Conservation (phyloP, 2,113 vertebrate species). For the Coregonus clupeaformis region DNA sequence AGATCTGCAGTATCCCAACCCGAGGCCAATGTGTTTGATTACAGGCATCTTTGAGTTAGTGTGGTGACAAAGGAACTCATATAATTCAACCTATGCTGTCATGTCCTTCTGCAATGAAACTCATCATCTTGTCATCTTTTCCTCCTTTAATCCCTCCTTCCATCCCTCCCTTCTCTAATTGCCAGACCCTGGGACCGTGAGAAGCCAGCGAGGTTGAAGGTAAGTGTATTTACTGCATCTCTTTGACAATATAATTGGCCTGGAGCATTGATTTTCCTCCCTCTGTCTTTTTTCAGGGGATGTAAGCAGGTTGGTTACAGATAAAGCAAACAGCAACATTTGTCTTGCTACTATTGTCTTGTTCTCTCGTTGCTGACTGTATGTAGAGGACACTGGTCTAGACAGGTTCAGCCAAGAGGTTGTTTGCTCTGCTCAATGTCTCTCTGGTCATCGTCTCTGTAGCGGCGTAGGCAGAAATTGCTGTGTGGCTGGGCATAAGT, state of each 20-base stretch:
- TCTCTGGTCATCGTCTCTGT: not conserved
- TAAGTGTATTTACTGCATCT: conserved; percentile 75
- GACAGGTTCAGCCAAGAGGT: not conserved
- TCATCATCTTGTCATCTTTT: conserved; percentile 42
- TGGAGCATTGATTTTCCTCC: conserved; percentile 66
- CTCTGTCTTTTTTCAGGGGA: conserved; percentile 52
- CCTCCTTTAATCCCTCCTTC: conserved; percentile 30
- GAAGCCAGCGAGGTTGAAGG: conserved; percentile 57
- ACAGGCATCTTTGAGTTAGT: not conserved
- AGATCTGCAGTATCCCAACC: conserved; percentile 16
- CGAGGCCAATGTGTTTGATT: conserved; percentile 40
- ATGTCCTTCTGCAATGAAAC: conserved; percentile 29
- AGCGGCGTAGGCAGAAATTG: too few relatives aligned
- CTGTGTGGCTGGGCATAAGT: too few relatives aligned
- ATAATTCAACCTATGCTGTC: conserved; percentile 26
- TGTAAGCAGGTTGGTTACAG: conserved; percentile 71
- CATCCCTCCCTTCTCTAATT: conserved; percentile 44
- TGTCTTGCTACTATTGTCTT: conserved; percentile 18
- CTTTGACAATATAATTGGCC: conserved; percentile 67
- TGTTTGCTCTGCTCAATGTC: not conserved
- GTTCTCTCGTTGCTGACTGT: not conserved
- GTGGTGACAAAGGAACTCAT: conserved; percentile 28
- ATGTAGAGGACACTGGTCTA: not conserved
- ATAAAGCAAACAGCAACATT: conserved; percentile 71
- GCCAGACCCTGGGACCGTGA: conserved; percentile 52